phyloP scores from a whole-genome alignment of 2,797 vertebrate genomes.

The Danio kyathit region DNA sequence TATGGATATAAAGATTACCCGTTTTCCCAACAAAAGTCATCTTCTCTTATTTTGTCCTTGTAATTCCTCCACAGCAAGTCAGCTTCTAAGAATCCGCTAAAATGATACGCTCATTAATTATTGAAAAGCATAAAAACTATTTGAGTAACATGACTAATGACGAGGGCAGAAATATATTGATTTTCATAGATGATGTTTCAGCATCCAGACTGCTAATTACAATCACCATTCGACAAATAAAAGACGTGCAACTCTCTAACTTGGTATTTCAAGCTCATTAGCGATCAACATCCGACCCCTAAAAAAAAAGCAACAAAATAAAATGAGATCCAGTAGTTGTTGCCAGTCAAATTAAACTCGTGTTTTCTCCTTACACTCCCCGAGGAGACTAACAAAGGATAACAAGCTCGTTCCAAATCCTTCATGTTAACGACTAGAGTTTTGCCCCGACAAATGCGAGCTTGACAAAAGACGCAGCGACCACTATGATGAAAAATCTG shows the following conservation, averaged over 20 bases:
- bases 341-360: constrained; percentile 49
- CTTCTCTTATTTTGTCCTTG: constrained; percentile 33
- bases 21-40: constrained; percentile 23
- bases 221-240: constrained; percentile 10
- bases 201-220: constrained; percentile 23
- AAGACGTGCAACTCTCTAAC: constrained; percentile 20
- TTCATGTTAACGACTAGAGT: constrained; percentile 38
- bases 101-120: constrained; percentile 43
- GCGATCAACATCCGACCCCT: background rate
- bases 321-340: constrained; percentile 5
- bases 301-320: background rate
- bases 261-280: constrained; percentile 15
- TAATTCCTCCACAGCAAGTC: constrained; percentile 27
- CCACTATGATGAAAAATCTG: constrained; percentile 25
- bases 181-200: constrained; percentile 47
- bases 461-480: constrained; percentile 18
- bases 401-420: constrained; percentile 39
- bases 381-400: constrained; percentile 30
- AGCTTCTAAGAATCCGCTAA: constrained; percentile 13
- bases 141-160: constrained; percentile 42
- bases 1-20: background rate
- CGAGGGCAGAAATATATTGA: constrained; percentile 27
- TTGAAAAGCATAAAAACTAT: constrained; percentile 38
- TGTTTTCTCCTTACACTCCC: constrained; percentile 28
- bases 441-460: constrained; percentile 8